Evolutionary conservation across 2,888 invertebrate species (phyloP).

Genomic region (Bellardia bayeri): DNA sequence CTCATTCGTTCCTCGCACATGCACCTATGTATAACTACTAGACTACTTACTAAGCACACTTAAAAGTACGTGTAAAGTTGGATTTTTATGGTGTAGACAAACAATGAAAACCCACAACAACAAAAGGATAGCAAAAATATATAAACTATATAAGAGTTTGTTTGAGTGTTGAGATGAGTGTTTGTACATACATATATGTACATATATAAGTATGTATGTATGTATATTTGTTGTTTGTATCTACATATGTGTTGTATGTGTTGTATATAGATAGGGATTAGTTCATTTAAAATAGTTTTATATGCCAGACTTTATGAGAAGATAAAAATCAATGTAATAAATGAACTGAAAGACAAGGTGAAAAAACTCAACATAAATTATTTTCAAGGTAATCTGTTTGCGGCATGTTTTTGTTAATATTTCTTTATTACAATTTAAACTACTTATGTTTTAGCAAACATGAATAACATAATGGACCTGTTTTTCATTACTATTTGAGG

Average conservation of each 20-base stretch:
- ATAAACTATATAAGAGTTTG: conserved; percentile 18
- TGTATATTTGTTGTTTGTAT: not conserved
- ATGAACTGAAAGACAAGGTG: conserved; percentile 16
- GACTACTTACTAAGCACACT: conserved; percentile 52
- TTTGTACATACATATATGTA: conserved; percentile 20
- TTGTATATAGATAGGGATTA: conserved; percentile 53
- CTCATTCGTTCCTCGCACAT: conserved; percentile 30
- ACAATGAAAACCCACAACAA: conserved; percentile 68
- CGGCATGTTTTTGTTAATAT: too few relatives aligned
- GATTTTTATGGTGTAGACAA: conserved; percentile 66
- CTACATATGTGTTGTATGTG: not conserved
- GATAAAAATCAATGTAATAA: conserved; percentile 40
- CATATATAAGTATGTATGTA: not conserved
- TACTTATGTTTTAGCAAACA: too few relatives aligned
- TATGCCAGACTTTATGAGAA: conserved; percentile 48
- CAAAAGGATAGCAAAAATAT: conserved; percentile 37
- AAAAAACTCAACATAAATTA: not conserved
- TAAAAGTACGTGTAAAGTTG: conserved; percentile 66
- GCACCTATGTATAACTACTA: conserved; percentile 12
- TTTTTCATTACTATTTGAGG: too few relatives aligned
- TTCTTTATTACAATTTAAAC: too few relatives aligned
- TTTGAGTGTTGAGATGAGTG: conserved; percentile 1
- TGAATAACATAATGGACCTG: too few relatives aligned
- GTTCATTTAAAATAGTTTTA: conserved; percentile 63
- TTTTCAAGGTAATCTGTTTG: too few relatives aligned